phyloP scores from a whole-genome alignment of 2,888 invertebrate species.

The Drosophila tripunctata region DNA sequence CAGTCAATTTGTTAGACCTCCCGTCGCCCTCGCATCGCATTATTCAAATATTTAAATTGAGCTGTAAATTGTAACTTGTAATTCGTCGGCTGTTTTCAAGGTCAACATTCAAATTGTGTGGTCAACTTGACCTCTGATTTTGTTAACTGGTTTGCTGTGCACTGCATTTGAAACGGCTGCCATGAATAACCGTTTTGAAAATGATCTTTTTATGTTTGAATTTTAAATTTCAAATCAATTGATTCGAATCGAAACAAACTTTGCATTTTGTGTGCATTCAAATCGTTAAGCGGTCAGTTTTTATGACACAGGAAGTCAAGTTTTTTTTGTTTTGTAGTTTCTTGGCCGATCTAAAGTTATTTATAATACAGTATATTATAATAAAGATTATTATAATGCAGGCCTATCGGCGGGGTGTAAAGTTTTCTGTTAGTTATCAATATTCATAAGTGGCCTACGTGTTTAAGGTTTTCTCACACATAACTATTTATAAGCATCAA shows the following conservation, averaged over 20 bases:
- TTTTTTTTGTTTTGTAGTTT: neutral
- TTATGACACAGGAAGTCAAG: constrained; percentile 39
- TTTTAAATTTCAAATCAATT: constrained; percentile 30
- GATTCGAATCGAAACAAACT: neutral
- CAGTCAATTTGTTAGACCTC: constrained; percentile 41
- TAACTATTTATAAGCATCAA: neutral
- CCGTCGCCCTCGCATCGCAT: constrained; percentile 4
- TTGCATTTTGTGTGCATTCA: constrained; percentile 31
- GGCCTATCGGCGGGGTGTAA: constrained; percentile 5
- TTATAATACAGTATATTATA: neutral
- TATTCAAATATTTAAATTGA: constrained; percentile 75
- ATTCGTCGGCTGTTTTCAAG: constrained; percentile 69
- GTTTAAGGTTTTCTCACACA: neutral
- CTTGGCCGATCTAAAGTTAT: constrained; percentile 3
- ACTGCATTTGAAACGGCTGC: constrained; percentile 23
- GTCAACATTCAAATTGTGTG: constrained; percentile 45
- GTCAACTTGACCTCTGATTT: constrained; percentile 53
- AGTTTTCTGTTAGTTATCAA: neutral
- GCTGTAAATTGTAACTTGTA: constrained; percentile 70
- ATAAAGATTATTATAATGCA: constrained; percentile 15
- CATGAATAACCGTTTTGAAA: constrained; percentile 53
- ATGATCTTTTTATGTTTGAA: constrained; percentile 17
- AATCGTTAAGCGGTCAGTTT: constrained; percentile 14
- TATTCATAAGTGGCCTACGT: neutral
- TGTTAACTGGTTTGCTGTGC: constrained; percentile 12